Percentiles rank a stretch among this genome's conserved stretches.
Evolutionary conservation across 1,140 invertebrate species (phyloP).

Genomic region (Papilio helenus): DNA sequence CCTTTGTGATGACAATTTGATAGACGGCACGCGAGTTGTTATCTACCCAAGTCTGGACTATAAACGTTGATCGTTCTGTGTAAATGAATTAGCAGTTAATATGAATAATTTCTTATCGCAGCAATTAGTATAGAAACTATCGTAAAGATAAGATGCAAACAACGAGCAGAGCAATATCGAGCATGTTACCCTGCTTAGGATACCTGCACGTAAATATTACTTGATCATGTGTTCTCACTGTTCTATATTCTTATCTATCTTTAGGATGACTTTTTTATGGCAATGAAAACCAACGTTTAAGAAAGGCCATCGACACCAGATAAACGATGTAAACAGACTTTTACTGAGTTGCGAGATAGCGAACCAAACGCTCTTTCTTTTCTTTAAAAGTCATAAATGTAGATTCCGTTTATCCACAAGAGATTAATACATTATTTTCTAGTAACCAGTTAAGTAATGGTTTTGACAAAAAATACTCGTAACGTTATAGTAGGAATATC

Average conservation of each 20-base stretch:
- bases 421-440: not conserved
- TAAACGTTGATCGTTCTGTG: not conserved
- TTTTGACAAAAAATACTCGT: too few relatives aligned
- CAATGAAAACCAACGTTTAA: not conserved
- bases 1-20: slow-evolving; percentile 1
- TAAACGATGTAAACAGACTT: slow-evolving; percentile 3
- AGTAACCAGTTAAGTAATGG: not conserved
- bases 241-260: too few relatives aligned
- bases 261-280: not conserved
- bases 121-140: not conserved
- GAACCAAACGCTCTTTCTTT: not conserved
- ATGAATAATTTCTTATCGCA: not conserved
- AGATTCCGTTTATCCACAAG: not conserved
- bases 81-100: not conserved
- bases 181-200: not conserved
- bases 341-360: not conserved
- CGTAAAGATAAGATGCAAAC: not conserved
- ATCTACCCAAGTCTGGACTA: not conserved
- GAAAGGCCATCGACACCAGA: not conserved
- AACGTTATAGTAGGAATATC: not conserved
- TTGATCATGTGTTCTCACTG: too few relatives aligned
- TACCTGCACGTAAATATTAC: not conserved
- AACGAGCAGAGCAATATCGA: not conserved
- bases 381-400: not conserved
- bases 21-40: slow-evolving; percentile 8